Evolutionary conservation across 2,113 vertebrate genomes (phyloP), one percentile per base, ranked within the genome.

Genomic region (Acrocephalus kingi): DNA sequence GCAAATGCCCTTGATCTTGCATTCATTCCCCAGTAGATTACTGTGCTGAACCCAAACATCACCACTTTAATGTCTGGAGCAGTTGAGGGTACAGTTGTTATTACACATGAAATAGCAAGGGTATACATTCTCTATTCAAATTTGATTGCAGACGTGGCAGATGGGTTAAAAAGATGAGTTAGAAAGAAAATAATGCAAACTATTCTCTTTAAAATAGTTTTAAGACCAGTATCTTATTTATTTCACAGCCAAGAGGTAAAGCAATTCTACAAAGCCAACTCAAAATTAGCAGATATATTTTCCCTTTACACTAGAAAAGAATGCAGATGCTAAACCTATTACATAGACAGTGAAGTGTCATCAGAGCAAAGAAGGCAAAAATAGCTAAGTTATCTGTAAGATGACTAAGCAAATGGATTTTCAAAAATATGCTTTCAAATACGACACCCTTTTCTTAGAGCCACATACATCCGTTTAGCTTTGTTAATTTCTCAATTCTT

Each of bases 351-450:
- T 2, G 0, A 96, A 94, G 59, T 94, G 82, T 74, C 93, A 95
- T 85, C 85, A 91, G 92, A 97, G 95, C 87, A 96, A 93, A 92
- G 87, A 79, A 82, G 49, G 78, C 66, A 96, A 97, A 96, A 96
- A 96, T 96, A 96, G 91, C 46, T 0, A 84, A 95, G 85, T 94
- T 96, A 93, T 94, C 87, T 91, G 81, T 93, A 89, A 96, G 78
- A 96, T 94, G 94, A 96, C 87, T 96, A 96, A 96, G 96, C 93
- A 95, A 95, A 90, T 79, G 46, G 89, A 88, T 96, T 95, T 94
- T 94, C 81, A 96, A 95, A 97, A 93, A 93, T 89, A 94, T 0
- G n/a, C 74, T 91, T 96, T 97, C 89, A 90, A 62, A 91, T 48
- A 93, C 0, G 9, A 93, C 90, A 91, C 55, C 71, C 87, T 91